Conservation (phyloP, 53 echinoderm and acorn worm genomes). For the Holothuria leucospilota region DNA sequence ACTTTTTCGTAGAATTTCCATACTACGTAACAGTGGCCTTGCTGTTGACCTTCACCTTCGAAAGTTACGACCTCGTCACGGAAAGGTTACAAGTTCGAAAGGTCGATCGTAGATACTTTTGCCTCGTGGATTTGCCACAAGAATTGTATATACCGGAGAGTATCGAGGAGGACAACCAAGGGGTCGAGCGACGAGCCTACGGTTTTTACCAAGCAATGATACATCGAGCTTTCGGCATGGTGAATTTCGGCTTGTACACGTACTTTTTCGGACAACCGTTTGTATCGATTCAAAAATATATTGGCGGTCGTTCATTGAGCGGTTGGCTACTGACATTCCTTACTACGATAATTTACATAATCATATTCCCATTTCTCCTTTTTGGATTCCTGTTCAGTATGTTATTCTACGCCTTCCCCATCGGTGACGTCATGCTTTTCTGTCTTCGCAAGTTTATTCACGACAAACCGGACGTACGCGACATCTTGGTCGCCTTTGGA, state of each 20-base stretch:
- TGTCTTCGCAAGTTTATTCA: conserved; percentile 66
- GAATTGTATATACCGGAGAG: conserved; percentile 38
- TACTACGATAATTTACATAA: conserved; percentile 37
- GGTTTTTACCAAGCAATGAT: conserved; percentile 41
- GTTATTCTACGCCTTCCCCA: conserved; percentile 77
- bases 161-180: conserved; percentile 4
- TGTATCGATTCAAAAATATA: conserved; percentile 48
- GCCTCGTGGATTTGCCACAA: conserved; percentile 41
- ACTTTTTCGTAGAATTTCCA: conserved; percentile 65
- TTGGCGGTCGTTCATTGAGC: neutral
- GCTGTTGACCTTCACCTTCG: conserved; percentile 69
- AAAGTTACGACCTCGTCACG: conserved; percentile 42
- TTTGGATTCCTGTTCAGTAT: conserved; percentile 59
- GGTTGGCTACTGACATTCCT: conserved; percentile 14
- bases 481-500: conserved; percentile 60
- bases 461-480: conserved; percentile 52
- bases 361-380: conserved; percentile 63
- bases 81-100: conserved; percentile 38
- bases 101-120: conserved; percentile 57
- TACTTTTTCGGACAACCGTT: conserved; percentile 58
- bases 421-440: conserved; percentile 75
- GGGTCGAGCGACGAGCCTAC: conserved; percentile 35
- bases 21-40: conserved; percentile 68
- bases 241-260: conserved; percentile 60
- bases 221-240: conserved; percentile 56